Evolutionary conservation across 2,113 vertebrate species (phyloP), one percentile per base, ranked within the genome.

Genomic region (Amphilophus citrinellus): DNA sequence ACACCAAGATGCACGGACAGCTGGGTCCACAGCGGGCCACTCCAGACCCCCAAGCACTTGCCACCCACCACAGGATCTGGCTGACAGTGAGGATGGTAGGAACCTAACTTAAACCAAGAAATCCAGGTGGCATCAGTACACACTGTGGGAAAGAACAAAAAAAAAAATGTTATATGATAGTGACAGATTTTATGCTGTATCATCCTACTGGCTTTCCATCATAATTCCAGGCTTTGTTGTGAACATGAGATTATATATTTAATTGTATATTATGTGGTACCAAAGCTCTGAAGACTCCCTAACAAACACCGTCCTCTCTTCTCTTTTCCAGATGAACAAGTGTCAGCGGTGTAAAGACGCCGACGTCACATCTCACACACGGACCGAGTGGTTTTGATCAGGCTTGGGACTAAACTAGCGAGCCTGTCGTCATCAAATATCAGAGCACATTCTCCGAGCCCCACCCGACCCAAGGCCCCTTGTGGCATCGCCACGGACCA

Each of bases 31-130:
- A 56, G 95, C 94, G 92, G 94, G 89, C 91, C 94, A 66, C 85
- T 90, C 92, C 85, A 87, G 91, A 79, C 93, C 94, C 3, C 71
- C 94, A 84, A 94, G 92, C 90, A 76, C 84, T 83, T 92, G 92
- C 83, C 87, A 89, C 80, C 76, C 83, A 14, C 61, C 88, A 2
- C 90, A 86, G 93, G 88, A 96, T 90, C 95, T 91, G 75, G 95
- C 94, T 90, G 97, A 97, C 93, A 98, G 97, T 84, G 97, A 97
- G 93, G 98, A 99, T 90, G 98, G 98, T 99, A 97, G 17, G 97
- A 50, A 30, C 27, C 42, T 18, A 68, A 68, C 44, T 22, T 18
- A 35, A 68, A 42, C 39, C 3, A 42, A 11, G 39, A 42, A 42
- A 42, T 11, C 44, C n/a, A 61, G 14, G 5, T 20, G 9, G 4